Conservation (phyloP, 2,113 vertebrate species). For the Etheostoma cragini region DNA sequence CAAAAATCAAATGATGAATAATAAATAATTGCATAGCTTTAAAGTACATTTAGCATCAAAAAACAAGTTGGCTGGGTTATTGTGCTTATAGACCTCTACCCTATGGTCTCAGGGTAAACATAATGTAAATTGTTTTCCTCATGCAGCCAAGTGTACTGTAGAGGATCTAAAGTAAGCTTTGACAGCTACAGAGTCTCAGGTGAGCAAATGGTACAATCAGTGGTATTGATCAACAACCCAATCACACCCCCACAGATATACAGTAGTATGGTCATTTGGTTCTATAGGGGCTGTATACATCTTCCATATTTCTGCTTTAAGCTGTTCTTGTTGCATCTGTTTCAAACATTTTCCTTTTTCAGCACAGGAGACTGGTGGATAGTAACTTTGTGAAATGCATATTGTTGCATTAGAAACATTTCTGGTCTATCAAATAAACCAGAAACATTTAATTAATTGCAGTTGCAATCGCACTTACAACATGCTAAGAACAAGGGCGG, state of each 20-base stretch:
- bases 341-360: background rate
- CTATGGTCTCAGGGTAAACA: background rate
- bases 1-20: no score
- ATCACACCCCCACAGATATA: background rate
- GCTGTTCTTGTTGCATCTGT: slow-evolving; percentile 5
- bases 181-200: background rate
- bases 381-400: slow-evolving; percentile 9
- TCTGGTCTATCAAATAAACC: slow-evolving; percentile 26
- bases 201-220: background rate
- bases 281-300: background rate
- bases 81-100: background rate
- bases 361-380: background rate
- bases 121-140: background rate
- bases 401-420: slow-evolving; percentile 44
- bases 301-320: background rate
- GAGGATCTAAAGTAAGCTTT: background rate
- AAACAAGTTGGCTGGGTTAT: background rate
- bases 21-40: no score
- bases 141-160: background rate
- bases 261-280: slow-evolving; percentile 6
- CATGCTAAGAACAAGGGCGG: slow-evolving; percentile 6
- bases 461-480: slow-evolving; percentile 9
- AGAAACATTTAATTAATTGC: slow-evolving; percentile 36
- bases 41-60: background rate
- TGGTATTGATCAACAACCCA: background rate